Percentiles rank a stretch among this genome's conserved stretches.
Conservation (phyloP, 2,113 vertebrate genomes). For the Pristiophorus japonicus region DNA sequence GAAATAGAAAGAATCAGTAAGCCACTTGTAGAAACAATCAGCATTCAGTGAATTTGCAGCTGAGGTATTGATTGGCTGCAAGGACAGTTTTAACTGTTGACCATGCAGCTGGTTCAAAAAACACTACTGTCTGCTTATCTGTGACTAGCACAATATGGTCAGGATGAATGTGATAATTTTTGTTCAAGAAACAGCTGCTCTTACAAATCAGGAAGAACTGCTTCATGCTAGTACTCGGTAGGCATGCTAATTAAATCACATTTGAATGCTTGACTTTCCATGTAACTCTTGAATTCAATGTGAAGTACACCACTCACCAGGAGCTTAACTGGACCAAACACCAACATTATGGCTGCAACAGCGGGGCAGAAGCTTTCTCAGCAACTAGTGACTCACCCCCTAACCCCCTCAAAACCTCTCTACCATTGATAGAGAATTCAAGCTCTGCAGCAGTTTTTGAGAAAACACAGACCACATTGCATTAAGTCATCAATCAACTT, state of each 20-base stretch:
- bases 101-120: background rate
- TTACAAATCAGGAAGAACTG: background rate
- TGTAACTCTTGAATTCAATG: background rate
- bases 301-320: background rate
- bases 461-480: too few species aligned
- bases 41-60: background rate
- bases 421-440: too few species aligned
- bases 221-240: background rate
- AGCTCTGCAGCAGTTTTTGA: too few species aligned
- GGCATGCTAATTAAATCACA: background rate
- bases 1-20: background rate
- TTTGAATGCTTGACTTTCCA: background rate
- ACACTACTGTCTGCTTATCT: background rate
- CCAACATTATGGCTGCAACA: background rate
- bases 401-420: background rate
- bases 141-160: background rate
- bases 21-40: background rate
- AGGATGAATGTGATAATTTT: background rate
- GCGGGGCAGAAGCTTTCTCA: too few species aligned
- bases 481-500: too few species aligned
- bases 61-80: background rate
- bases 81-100: background rate
- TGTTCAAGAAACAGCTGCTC: background rate
- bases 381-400: background rate
- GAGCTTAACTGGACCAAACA: background rate